A percentile compares a stretch with the other conserved stretches of the same genome.
Evolutionary conservation across 2,888 invertebrate genomes (phyloP).

Genomic region (Strigamia maritima): DNA sequence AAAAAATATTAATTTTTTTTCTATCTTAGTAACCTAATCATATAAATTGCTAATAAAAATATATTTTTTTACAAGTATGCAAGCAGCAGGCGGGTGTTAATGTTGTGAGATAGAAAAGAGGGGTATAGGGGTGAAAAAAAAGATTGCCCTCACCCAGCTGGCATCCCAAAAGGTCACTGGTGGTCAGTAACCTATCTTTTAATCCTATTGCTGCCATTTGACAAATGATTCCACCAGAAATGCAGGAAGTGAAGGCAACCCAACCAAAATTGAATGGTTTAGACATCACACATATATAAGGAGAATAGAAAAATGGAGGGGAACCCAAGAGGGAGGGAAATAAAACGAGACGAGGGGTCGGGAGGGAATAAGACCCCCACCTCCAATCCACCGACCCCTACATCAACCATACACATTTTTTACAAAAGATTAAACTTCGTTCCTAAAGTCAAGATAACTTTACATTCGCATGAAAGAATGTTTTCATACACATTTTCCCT

Average conservation of each 20-base stretch:
- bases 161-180: conserved; percentile 19
- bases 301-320: conserved; percentile 27
- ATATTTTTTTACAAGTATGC: background rate
- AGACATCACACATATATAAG: conserved; percentile 12
- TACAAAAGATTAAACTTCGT: conserved; percentile 28
- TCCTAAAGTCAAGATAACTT: conserved; percentile 25
- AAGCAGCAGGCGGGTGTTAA: background rate
- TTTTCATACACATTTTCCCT: conserved; percentile 6
- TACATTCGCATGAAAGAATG: conserved; percentile 10
- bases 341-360: conserved; percentile 26
- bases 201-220: conserved; percentile 27
- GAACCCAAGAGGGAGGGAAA: conserved; percentile 3
- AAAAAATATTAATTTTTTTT: background rate
- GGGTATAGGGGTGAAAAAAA: background rate
- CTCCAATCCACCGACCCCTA: conserved; percentile 10
- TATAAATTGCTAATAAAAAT: background rate
- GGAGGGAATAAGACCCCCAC: conserved; percentile 15
- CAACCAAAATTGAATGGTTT: conserved; percentile 25
- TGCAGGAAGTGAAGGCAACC: conserved; percentile 23
- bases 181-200: conserved; percentile 27
- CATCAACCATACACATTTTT: conserved; percentile 2
- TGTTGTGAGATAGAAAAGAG: background rate
- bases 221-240: conserved; percentile 27
- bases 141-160: conserved; percentile 19
- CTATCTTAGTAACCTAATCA: background rate